phyloP scores from a whole-genome alignment of 2,888 invertebrate species.

The Tenthredo amoena region DNA sequence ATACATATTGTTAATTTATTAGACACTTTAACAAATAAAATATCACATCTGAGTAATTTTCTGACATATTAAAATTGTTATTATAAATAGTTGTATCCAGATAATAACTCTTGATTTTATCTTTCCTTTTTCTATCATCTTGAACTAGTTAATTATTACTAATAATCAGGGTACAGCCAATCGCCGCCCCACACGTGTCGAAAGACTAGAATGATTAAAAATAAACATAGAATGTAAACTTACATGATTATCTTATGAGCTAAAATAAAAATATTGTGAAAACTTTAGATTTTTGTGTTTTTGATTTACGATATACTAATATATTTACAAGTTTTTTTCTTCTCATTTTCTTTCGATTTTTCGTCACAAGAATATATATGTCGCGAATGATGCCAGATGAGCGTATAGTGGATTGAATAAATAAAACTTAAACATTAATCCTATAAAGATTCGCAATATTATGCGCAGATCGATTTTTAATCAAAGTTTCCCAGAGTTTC shows the following conservation, averaged over 20 bases:
- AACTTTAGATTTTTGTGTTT: slow-evolving; percentile 45
- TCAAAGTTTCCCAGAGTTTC: neutral
- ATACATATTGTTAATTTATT: slow-evolving; percentile 49
- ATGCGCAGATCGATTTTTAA: neutral
- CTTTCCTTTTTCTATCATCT: slow-evolving; percentile 46
- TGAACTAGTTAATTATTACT: neutral
- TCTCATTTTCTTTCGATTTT: neutral
- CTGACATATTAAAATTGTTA: slow-evolving; percentile 41
- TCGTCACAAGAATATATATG: slow-evolving; percentile 3
- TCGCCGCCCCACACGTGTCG: slow-evolving; percentile 72
- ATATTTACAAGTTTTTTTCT: slow-evolving; percentile 41
- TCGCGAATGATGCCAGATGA: slow-evolving; percentile 30
- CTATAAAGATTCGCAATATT: neutral
- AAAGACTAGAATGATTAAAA: slow-evolving; percentile 76
- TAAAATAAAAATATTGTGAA: slow-evolving; percentile 56
- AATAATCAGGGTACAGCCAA: slow-evolving; percentile 59
- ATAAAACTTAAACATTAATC: neutral
- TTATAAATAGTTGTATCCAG: slow-evolving; percentile 24
- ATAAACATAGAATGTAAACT: slow-evolving; percentile 64
- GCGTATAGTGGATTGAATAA: slow-evolving; percentile 7
- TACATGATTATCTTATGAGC: slow-evolving; percentile 34
- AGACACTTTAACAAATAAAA: slow-evolving; percentile 50
- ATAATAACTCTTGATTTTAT: slow-evolving; percentile 1
- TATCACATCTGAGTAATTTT: slow-evolving; percentile 47
- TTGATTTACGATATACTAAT: slow-evolving; percentile 42